Conservation (phyloP, 2,113 vertebrate species). For the Paramormyrops kingsleyae region DNA sequence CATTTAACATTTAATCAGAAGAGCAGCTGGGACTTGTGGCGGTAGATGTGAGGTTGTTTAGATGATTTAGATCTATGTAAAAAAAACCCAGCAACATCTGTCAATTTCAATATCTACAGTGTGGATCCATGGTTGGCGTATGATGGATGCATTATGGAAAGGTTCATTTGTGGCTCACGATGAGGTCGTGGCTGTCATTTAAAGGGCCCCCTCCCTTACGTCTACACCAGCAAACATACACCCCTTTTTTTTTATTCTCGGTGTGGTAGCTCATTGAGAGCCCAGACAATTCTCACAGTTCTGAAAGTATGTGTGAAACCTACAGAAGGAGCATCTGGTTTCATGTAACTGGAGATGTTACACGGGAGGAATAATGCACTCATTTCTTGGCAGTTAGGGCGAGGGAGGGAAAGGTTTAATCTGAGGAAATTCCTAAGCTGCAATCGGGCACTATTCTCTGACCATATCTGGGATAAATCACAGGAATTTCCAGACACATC, state of each 20-base stretch:
- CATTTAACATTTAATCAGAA: not conserved
- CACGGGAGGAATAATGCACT: not conserved
- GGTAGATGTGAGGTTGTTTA: not conserved
- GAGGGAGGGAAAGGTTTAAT: not conserved
- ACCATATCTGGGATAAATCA: not conserved
- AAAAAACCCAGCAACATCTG: not conserved
- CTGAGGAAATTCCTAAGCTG: not conserved
- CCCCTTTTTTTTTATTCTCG: not conserved
- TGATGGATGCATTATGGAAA: not conserved
- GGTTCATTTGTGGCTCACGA: not conserved
- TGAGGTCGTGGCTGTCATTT: not conserved
- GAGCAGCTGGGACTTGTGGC: not conserved
- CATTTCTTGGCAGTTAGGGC: not conserved
- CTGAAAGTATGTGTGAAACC: not conserved
- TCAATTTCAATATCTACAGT: not conserved
- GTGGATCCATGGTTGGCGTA: not conserved
- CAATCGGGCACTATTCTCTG: not conserved
- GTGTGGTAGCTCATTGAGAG: not conserved
- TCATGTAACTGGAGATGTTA: not conserved
- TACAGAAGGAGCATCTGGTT: not conserved
- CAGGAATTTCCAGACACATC: not conserved
- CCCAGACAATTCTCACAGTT: not conserved
- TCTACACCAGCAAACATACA: not conserved
- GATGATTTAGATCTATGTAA: not conserved
- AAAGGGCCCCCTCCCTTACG: not conserved